Conservation (phyloP, 1,140 invertebrate species). For the Aphaenogaster floridana region DNA sequence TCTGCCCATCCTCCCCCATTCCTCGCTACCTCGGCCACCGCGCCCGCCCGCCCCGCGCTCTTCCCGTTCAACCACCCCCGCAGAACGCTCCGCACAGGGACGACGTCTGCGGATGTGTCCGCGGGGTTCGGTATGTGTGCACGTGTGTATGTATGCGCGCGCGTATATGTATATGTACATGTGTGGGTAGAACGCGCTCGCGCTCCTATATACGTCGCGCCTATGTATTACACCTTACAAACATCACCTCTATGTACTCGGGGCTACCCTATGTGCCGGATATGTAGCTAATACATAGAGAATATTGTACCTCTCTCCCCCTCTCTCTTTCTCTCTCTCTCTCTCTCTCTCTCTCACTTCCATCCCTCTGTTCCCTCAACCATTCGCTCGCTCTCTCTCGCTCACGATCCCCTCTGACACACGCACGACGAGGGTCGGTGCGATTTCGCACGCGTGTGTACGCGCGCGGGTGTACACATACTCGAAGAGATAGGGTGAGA, state of each 20-base stretch:
- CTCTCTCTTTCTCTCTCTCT: slow-evolving; percentile 56
- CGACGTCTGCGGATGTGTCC: slow-evolving; percentile 64
- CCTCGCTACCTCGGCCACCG: slow-evolving; percentile 62
- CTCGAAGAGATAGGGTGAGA: slow-evolving; percentile 7
- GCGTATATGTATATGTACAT: slow-evolving; percentile 58
- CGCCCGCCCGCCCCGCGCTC: slow-evolving; percentile 64
- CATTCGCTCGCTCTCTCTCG: slow-evolving; percentile 59
- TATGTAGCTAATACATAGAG: slow-evolving; percentile 82
- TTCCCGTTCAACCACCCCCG: slow-evolving; percentile 77
- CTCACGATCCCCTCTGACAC: slow-evolving; percentile 42
- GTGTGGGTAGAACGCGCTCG: slow-evolving; percentile 57
- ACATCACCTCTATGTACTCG: slow-evolving; percentile 76
- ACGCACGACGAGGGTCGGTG: slow-evolving; percentile 66
- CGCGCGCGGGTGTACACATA: neutral
- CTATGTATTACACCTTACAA: slow-evolving; percentile 81
- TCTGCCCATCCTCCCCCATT: slow-evolving; percentile 72
- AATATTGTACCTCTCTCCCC: slow-evolving; percentile 77
- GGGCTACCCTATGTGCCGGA: slow-evolving; percentile 74
- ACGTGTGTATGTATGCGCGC: slow-evolving; percentile 56
- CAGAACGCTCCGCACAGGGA: slow-evolving; percentile 68
- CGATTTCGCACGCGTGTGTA: slow-evolving; percentile 61
- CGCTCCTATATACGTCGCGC: slow-evolving; percentile 59
- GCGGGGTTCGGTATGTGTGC: slow-evolving; percentile 57
- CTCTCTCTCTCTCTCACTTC: slow-evolving; percentile 44
- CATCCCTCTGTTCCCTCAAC: slow-evolving; percentile 22